Evolutionary conservation across 2,113 vertebrate species (phyloP), one percentile per base, ranked within the genome.

Genomic region (Tapirus terrestris): DNA sequence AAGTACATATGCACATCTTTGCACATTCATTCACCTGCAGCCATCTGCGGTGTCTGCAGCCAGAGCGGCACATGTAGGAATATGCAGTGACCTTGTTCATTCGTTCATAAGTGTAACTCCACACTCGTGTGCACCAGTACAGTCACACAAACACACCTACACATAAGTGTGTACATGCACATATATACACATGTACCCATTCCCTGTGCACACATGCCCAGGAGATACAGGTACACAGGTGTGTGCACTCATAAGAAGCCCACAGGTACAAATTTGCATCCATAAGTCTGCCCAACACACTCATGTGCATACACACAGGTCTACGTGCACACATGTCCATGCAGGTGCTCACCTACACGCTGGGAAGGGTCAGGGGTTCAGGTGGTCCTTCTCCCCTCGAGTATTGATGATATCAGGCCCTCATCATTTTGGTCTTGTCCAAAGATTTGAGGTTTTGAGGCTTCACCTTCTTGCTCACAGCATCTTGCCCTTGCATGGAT

Each of bases 61-160:
- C 91, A 36, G 75, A 68, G 31, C 18, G 23, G 29, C 20, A 48
- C 21, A 85, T 10, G 1, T 4, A 25, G 68, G 58, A 58, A 63
- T 8, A 20, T 29, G 63, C 0, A 10, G 36, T 21, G 2, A 31
- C 43, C 18, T 56, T 0, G 0, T 48, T 58, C 39, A 48, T 48
- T 29, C 0, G 0, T 53, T 36, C 2, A 0, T 17, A 73, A 29
- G 3, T 65, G 21, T 43, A 39, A 60, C 36, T 31, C 9, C 8
- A 27, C 4, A 4, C n/a, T 53, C 56, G 58, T 14, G 39, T 16
- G 8, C 3, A 25, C 14, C 29, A 13, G 33, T 23, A 9, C 16
- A 45, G 76, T 31, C 6, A 70, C 17, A 36, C 31, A 85, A 8
- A 75, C 21, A 39, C 7, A 2, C 3, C 48, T 67, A 27, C 7